Conservation (phyloP, 2,113 vertebrate species). For the Brachirus orientalis region DNA sequence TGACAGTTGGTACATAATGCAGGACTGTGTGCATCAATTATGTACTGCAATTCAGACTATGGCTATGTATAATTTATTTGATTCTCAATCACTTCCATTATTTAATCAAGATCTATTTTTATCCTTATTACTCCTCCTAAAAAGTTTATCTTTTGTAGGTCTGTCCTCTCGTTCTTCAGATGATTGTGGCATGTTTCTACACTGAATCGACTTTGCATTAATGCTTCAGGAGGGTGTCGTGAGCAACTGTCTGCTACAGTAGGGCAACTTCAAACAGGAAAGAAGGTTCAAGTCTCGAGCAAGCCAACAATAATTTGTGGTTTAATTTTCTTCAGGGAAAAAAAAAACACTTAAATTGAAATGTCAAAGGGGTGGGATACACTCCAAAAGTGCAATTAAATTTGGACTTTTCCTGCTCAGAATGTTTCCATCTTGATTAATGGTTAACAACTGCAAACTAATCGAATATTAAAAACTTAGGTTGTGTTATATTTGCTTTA, state of each 20-base stretch:
- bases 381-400: constrained; percentile 3
- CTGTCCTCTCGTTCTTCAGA: constrained; percentile 36
- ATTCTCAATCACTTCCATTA: constrained; percentile 77
- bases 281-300: constrained; percentile 17
- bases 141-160: constrained; percentile 73
- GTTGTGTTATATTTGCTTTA: constrained; percentile 25
- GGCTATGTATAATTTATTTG: constrained; percentile 78
- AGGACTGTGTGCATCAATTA: constrained; percentile 77
- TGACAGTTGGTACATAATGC: constrained; percentile 80
- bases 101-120: constrained; percentile 76
- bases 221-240: constrained; percentile 42
- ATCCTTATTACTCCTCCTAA: constrained; percentile 66
- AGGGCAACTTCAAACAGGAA: constrained; percentile 34
- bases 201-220: constrained; percentile 33
- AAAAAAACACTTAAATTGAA: constrained; percentile 13
- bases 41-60: constrained; percentile 81
- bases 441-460: not conserved
- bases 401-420: not conserved
- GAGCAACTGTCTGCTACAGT: constrained; percentile 39
- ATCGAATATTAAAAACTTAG: constrained; percentile 7
- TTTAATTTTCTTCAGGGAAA: constrained; percentile 7
- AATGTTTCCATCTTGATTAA: not conserved
- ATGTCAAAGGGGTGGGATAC: constrained; percentile 15
- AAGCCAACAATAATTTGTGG: constrained; percentile 17
- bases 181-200: constrained; percentile 39